A percentile compares a stretch with the other conserved stretches of the same genome.
Evolutionary conservation across 1,140 invertebrate species (phyloP).

Genomic region (Colletes gigas): DNA sequence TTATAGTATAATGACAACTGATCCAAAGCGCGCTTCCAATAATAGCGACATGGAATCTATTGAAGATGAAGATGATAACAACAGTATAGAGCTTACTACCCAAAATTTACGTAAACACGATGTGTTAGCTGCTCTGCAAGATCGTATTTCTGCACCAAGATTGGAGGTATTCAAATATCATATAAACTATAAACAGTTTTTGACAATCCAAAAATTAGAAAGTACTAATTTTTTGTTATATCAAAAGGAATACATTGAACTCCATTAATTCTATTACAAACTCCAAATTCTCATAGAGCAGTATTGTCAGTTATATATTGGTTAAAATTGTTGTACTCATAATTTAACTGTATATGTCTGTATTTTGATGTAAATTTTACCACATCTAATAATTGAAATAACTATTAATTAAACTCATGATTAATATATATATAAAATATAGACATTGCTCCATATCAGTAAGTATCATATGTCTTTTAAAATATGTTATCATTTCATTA

Average conservation of each 20-base stretch:
- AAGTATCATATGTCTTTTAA: background rate
- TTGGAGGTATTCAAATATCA: conserved; percentile 65
- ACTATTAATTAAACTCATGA: background rate
- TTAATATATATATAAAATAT: background rate
- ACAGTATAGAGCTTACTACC: conserved; percentile 32
- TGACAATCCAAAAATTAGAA: background rate
- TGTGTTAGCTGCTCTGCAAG: conserved; percentile 66
- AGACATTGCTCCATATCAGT: background rate
- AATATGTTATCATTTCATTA: background rate
- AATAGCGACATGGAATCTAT: conserved; percentile 72
- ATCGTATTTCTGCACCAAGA: conserved; percentile 64
- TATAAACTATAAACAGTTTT: conserved; percentile 3
- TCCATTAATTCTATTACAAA: background rate
- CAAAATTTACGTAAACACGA: conserved; percentile 54
- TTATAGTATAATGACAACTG: conserved; percentile 71
- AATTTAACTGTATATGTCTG: background rate
- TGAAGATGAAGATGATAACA: conserved; percentile 70
- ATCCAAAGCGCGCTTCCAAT: conserved; percentile 71
- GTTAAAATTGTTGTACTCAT: background rate
- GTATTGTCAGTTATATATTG: background rate
- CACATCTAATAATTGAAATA: background rate
- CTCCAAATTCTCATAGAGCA: background rate
- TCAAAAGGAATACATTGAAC: background rate
- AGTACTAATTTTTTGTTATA: background rate
- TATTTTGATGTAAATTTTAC: background rate